Conservation (phyloP, 2,797 vertebrate genomes). For the Hapalemur alaotrensis region DNA sequence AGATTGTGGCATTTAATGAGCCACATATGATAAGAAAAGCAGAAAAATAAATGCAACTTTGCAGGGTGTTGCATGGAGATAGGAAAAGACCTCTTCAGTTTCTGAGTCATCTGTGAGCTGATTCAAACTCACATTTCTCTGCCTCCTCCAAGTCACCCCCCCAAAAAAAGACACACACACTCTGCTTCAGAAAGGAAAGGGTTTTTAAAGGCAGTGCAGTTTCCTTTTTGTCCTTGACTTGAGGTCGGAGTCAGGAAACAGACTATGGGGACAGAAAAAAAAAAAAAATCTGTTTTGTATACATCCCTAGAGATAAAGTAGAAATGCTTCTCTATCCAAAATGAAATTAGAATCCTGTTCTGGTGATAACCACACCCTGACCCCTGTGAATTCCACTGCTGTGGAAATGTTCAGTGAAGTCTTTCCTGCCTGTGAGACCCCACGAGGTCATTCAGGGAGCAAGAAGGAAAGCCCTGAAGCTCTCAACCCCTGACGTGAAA, state of each 20-base stretch:
- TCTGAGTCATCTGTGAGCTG: conserved; percentile 2
- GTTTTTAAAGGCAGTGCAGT: not conserved
- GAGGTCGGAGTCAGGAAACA: conserved; percentile 53
- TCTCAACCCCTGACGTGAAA: not conserved
- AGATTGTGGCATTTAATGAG: not conserved
- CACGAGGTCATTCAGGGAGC: not conserved
- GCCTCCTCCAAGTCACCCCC: fast-evolving
- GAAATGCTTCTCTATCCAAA: conserved; percentile 54
- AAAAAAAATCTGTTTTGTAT: not conserved
- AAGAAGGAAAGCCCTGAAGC: conserved; percentile 13
- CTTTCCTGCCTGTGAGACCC: not conserved
- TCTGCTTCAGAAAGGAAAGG: not conserved
- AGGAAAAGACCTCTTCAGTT: not conserved
- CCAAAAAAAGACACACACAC: not conserved
- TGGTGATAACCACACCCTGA: not conserved
- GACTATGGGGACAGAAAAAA: not conserved
- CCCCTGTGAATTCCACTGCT: not conserved
- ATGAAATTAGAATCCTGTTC: not conserved
- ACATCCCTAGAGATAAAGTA: conserved; percentile 58
- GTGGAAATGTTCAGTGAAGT: not conserved
- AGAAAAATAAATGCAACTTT: not conserved
- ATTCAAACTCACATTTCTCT: conserved; percentile 16
- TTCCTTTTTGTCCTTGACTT: conserved; percentile 41
- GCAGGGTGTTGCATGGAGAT: not conserved
- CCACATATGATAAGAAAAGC: not conserved